These are phyloP conservation scores for Illadopsis cleaveri DNA, from an alignment of 2,113 vertebrate species.

Conservation along the genomic window DNA sequence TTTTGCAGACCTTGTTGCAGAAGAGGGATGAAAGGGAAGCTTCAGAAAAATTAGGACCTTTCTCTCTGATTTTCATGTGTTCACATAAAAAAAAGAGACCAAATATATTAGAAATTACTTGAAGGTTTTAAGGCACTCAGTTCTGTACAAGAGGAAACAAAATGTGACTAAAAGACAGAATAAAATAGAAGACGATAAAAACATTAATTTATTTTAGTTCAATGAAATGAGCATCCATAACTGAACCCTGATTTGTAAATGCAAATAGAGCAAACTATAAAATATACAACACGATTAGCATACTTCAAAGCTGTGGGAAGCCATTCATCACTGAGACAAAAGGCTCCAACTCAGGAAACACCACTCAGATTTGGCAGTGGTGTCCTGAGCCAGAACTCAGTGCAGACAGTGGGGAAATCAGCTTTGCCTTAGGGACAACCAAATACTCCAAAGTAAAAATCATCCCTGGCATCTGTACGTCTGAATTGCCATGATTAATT, in stretches of 20 bases:
- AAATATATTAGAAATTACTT: background rate
- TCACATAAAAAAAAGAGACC: background rate
- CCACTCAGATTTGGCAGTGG: background rate
- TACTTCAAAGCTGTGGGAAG: background rate
- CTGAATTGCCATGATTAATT: background rate
- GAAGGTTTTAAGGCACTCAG: background rate
- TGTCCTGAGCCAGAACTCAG: background rate
- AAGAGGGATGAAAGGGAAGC: background rate
- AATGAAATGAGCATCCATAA: background rate
- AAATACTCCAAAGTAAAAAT: background rate
- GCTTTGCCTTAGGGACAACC: background rate
- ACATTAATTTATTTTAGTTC: background rate
- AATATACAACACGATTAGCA: background rate
- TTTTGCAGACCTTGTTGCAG: background rate
- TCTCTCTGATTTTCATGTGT: background rate
- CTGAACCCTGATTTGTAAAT: background rate
- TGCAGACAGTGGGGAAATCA: background rate
- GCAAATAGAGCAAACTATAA: background rate
- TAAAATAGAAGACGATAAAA: background rate
- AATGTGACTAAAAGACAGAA: background rate
- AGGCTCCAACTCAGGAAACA: background rate
- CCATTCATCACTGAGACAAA: background rate
- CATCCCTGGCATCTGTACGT: background rate
- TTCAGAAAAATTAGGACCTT: background rate
- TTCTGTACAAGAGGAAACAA: background rate